Percentiles rank a stretch among this genome's conserved stretches.
phyloP scores from a whole-genome alignment of 2,113 vertebrate species.

The Sinocyclocheilus grahami region DNA sequence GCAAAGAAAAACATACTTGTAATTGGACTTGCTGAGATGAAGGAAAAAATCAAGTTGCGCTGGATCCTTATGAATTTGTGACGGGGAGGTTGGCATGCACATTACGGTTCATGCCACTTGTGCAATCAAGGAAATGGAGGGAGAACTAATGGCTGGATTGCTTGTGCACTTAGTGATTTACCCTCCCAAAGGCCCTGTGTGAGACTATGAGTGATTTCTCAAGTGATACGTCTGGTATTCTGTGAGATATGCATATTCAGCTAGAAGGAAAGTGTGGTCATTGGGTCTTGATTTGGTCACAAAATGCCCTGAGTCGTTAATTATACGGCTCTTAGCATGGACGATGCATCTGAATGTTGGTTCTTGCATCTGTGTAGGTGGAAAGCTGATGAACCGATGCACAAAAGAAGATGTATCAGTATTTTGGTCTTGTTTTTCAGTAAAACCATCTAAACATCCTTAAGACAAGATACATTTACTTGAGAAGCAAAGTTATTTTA shows the following conservation, averaged over 20 bases:
- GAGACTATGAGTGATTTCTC: slow-evolving; percentile 62
- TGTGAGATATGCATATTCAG: slow-evolving; percentile 63
- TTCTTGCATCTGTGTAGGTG: slow-evolving; percentile 35
- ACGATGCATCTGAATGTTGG: slow-evolving; percentile 24
- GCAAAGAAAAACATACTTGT: slow-evolving; percentile 22
- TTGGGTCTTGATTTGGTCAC: slow-evolving; percentile 48
- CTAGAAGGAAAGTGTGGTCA: slow-evolving; percentile 51
- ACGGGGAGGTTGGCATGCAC: background rate
- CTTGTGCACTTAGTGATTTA: slow-evolving; percentile 55
- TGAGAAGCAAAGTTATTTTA: too few species aligned
- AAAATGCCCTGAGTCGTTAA: slow-evolving; percentile 48
- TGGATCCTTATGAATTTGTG: slow-evolving; percentile 19
- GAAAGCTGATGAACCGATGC: background rate
- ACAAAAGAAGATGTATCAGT: too few species aligned
- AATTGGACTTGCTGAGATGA: slow-evolving; percentile 13
- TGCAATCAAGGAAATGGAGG: slow-evolving; percentile 56
- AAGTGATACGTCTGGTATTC: slow-evolving; percentile 49
- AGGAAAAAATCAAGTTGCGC: background rate
- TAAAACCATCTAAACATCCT: too few species aligned
- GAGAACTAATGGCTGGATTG: slow-evolving; percentile 44
- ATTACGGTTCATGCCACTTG: slow-evolving; percentile 13
- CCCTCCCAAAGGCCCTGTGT: slow-evolving; percentile 53
- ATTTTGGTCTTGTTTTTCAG: too few species aligned
- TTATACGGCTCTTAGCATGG: slow-evolving; percentile 30
- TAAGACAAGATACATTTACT: too few species aligned